phyloP scores from a whole-genome alignment of 2,113 vertebrate species.

The Hemichromis elongatus region DNA sequence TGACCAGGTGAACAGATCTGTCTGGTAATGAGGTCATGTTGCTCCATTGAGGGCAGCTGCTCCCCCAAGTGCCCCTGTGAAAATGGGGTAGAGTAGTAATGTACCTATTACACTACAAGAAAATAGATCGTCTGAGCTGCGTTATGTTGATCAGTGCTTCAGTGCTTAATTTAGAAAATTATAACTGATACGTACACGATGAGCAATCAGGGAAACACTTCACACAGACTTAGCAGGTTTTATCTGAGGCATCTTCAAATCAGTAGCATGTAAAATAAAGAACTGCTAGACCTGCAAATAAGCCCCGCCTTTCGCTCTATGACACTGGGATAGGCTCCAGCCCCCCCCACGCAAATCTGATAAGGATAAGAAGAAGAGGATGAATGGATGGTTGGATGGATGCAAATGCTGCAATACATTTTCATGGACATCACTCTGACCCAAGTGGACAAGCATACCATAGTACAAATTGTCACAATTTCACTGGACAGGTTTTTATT shows the following conservation, averaged over 20 bases:
- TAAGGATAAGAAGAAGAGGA: neutral
- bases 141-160: neutral
- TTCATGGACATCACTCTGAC: neutral
- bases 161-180: neutral
- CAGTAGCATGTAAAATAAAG: slow-evolving; percentile 28
- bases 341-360: accelerated
- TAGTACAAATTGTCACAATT: neutral
- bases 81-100: neutral
- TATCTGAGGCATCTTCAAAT: slow-evolving; percentile 14
- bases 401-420: neutral
- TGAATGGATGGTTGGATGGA: neutral
- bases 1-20: slow-evolving; percentile 27
- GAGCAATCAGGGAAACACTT: neutral
- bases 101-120: neutral
- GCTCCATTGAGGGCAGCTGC: neutral
- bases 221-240: slow-evolving; percentile 1
- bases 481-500: neutral
- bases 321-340: neutral
- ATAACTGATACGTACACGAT: neutral
- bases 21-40: slow-evolving; percentile 45
- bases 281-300: neutral
- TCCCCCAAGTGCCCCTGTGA: neutral
- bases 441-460: neutral
- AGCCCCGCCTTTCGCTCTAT: neutral
- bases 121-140: neutral